phyloP scores from a whole-genome alignment of 2,797 vertebrate genomes.

The Aselliscus stoliczkanus region DNA sequence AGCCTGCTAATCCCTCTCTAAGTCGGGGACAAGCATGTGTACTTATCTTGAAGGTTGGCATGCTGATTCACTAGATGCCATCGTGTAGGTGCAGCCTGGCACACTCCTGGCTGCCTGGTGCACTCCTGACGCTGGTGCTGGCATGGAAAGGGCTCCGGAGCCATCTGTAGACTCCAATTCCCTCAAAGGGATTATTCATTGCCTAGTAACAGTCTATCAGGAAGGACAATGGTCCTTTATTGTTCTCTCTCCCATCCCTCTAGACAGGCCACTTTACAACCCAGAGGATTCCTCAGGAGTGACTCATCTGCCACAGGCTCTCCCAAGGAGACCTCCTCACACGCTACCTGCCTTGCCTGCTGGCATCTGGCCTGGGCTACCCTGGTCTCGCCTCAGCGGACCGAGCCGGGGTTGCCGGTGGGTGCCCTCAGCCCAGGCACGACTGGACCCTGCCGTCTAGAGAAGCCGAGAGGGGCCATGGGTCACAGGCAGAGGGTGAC shows the following conservation, averaged over 20 bases:
- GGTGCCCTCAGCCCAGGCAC: background rate
- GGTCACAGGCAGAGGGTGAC: background rate
- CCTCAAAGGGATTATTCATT: slow-evolving; percentile 31
- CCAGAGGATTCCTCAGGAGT: background rate
- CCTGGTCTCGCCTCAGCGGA: background rate
- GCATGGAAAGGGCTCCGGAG: background rate
- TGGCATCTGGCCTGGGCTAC: background rate
- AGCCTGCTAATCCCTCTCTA: background rate
- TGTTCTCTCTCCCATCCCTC: background rate
- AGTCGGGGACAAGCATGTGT: rapidly evolving
- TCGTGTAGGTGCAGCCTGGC: background rate
- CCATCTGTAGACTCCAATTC: background rate
- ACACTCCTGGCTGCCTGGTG: background rate
- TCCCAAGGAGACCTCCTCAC: background rate
- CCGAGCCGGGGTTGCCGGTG: background rate
- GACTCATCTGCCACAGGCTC: slow-evolving; percentile 25
- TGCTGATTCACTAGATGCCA: background rate
- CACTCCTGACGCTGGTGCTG: background rate
- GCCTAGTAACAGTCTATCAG: background rate
- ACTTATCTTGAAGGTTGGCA: background rate
- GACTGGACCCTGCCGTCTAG: background rate
- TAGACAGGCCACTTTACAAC: slow-evolving; percentile 37
- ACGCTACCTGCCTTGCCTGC: background rate
- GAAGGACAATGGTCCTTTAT: slow-evolving; percentile 52
- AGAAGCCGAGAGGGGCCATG: background rate